Conservation (phyloP, 2,888 invertebrate genomes). For the Thera obeliscata region DNA sequence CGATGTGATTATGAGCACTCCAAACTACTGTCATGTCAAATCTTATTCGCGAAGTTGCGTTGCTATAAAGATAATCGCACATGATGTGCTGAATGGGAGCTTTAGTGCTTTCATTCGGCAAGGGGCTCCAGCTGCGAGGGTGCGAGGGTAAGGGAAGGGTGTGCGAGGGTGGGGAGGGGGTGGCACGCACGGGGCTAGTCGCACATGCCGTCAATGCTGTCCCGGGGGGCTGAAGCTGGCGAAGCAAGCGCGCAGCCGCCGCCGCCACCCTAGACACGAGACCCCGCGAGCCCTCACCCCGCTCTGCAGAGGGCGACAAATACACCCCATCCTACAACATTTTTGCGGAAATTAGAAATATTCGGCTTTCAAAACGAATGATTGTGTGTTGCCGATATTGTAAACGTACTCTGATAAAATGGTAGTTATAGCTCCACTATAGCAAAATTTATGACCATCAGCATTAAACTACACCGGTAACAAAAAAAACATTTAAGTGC, state of each 20-base stretch:
- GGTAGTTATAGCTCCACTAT: constrained; percentile 21
- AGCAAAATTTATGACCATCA: constrained; percentile 1
- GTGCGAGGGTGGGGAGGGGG: constrained; percentile 44
- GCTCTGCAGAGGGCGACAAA: constrained; percentile 67
- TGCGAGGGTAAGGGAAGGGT: constrained; percentile 43
- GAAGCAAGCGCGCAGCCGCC: constrained; percentile 67
- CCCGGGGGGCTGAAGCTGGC: constrained; percentile 56
- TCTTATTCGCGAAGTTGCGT: constrained; percentile 54
- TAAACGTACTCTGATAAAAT: constrained; percentile 32
- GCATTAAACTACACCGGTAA: neutral
- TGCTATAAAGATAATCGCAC: constrained; percentile 65
- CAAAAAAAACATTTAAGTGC: neutral
- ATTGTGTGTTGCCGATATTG: constrained; percentile 30
- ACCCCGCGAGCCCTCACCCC: constrained; percentile 57
- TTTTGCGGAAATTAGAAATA: constrained; percentile 79
- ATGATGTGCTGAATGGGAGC: constrained; percentile 71
- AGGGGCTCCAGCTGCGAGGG: constrained; percentile 48
- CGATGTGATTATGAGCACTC: constrained; percentile 5
- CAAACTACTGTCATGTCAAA: constrained; percentile 7
- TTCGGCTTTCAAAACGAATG: constrained; percentile 46
- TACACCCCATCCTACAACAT: constrained; percentile 67
- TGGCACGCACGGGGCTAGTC: constrained; percentile 46
- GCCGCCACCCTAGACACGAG: constrained; percentile 41
- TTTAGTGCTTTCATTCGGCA: constrained; percentile 61
- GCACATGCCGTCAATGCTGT: constrained; percentile 62